Evolutionary conservation across 2,888 invertebrate genomes (phyloP).

Genomic region (Chrysolina americana): DNA sequence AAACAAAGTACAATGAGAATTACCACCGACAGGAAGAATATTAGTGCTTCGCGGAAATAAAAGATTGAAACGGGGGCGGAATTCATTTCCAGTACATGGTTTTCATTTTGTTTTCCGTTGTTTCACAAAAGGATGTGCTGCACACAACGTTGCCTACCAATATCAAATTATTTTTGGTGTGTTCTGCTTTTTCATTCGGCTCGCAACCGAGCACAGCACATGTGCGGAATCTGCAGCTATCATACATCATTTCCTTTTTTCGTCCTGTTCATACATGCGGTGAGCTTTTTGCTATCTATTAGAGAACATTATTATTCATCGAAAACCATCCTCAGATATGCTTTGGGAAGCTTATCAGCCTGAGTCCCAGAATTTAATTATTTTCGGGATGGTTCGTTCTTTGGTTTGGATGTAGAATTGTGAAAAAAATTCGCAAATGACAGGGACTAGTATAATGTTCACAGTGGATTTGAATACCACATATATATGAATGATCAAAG

Average conservation of each 20-base stretch:
- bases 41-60: constrained; percentile 50
- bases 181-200: background rate
- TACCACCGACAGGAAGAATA: constrained; percentile 50
- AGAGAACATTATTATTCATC: too few relatives aligned
- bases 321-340: too few relatives aligned
- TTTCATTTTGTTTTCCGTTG: constrained; percentile 43
- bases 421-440: too few relatives aligned
- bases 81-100: constrained; percentile 52
- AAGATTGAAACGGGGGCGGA: constrained; percentile 52
- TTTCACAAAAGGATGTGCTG: constrained; percentile 20
- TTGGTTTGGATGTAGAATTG: too few relatives aligned
- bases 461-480: background rate
- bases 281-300: background rate
- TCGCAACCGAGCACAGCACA: background rate
- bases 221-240: background rate
- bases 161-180: constrained; percentile 16
- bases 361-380: too few relatives aligned
- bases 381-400: too few relatives aligned
- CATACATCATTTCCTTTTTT: background rate
- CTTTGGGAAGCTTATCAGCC: too few relatives aligned
- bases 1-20: constrained; percentile 51
- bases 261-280: background rate
- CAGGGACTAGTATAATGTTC: too few relatives aligned
- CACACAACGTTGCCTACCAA: constrained; percentile 22
- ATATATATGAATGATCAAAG: too few relatives aligned